Evolutionary conservation across 2,113 vertebrate genomes (phyloP), one percentile per base, ranked within the genome.

Genomic region (western clawed frog (Xenopus tropicalis)): DNA sequence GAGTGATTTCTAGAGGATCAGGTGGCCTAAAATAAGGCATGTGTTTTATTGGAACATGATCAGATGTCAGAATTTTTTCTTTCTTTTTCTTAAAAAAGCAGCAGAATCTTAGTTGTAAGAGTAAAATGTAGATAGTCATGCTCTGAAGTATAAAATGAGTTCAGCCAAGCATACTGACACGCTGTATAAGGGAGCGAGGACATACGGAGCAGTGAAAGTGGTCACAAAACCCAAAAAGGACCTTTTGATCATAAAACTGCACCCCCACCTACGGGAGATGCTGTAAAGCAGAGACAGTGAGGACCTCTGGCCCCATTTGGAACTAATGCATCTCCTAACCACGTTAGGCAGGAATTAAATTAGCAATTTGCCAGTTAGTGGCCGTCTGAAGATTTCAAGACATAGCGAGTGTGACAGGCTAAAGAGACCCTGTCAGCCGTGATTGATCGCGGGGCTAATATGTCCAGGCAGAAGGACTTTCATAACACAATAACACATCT

Each of bases 311-410:
- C 16, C 66, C 73, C 73, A 76, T 76, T 76, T 76, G 73, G 59
- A 76, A 68, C 73, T 76, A 76, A 76, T 76, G 73, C 66, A 85
- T 86, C 83, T 82, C 81, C 82, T 94, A 94, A 94, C 87, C 83
- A 79, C 79, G 88, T 94, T 93, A 93, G 64, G 83, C 78, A 82
- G 84, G 86, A 92, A 94, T 94, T 88, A 81, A 88, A 93, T 94
- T 92, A 94, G 91, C 91, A 92, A 93, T 94, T 94, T 91, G 83
- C 85, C 83, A 89, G 87, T 90, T 90, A 93, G 85, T 88, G 90
- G 90, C 92, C 91, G 86, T 88, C 86, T 92, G 89, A 91, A 89
- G 90, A 93, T 93, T 88, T 90, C 83, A 82, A 84, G 85, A 82
- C 79, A 87, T 84, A 89, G 87, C 84, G 69, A 84, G 89, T 88